Evolutionary conservation across 2,888 invertebrate species (phyloP), one percentile per base, ranked within the genome.

Genomic region (Idaea straminata): DNA sequence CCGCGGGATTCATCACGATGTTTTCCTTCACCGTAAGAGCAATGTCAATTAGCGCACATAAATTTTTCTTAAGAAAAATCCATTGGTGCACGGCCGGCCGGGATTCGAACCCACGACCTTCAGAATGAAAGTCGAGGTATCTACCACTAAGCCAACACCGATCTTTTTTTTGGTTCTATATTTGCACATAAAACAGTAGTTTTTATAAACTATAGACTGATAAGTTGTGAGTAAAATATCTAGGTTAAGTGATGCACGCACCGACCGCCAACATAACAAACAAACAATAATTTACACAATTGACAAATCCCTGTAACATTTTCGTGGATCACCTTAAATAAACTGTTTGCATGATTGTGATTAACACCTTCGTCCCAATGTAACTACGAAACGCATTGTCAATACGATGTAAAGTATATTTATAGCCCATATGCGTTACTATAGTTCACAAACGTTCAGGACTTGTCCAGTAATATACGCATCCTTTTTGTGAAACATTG

Each of bases 281-380:
- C 82, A 89, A 88, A 87, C 84, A 89, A 85, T 89, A 89, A 85
- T 89, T 88, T 86, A 87, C 87, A 87, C 90, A 86, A 89, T 90
- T 88, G 82, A 88, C 88, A 85, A 88, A 90, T 84, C 86, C 80
- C 84, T 78, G 89, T 83, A 89, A 86, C 86, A 81, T 84, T 85
- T 85, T 88, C 83, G 83, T 87, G 86, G 86, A 87, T 88, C 87
- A 85, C 84, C 87, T 88, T 83, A 88, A 89, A 89, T 88, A 91
- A 87, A 88, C 86, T 87, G 88, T 89, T 88, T 88, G 84, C 85
- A 86, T 86, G 83, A 91, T 87, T 86, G 84, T 91, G 86, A 91
- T 92, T 92, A 92, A 85, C 92, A 92, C 92, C 90, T 92, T 75
- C 74, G 78, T 82, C 82, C 81, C 89, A 90, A 88, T 89, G 89